These are phyloP conservation scores for Petrolisthes manimaculis DNA, from an alignment of 2,888 invertebrate genomes.

Conservation along the genomic window DNA sequence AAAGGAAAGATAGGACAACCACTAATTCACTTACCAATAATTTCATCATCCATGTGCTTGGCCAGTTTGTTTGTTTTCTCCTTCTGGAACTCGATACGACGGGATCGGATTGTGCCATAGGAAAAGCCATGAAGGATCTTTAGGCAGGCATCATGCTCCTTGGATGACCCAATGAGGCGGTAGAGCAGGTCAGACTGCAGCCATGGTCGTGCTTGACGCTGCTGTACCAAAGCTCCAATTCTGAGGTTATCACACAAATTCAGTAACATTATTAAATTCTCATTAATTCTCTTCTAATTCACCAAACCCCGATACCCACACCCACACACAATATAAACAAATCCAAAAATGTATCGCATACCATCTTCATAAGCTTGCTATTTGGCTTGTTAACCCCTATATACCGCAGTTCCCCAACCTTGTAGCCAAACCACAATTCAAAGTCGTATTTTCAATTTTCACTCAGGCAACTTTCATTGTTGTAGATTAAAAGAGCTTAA, in stretches of 20 bases:
- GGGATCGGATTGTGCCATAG: constrained; percentile 30
- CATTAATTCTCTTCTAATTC: too few species aligned
- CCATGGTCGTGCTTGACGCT: constrained; percentile 49
- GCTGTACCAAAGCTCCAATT: constrained; percentile 41
- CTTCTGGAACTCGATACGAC: constrained; percentile 18
- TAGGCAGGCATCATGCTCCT: constrained; percentile 45
- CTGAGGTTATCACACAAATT: neutral
- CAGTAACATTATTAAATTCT: too few species aligned
- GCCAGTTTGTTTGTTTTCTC: neutral
- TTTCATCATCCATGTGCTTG: constrained; percentile 14
- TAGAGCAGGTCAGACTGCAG: constrained; percentile 50
- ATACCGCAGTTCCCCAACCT: too few species aligned
- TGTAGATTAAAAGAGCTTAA: too few species aligned
- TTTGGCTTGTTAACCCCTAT: too few species aligned
- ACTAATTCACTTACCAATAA: constrained; percentile 21
- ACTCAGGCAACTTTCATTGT: too few species aligned
- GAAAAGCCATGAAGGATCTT: constrained; percentile 44
- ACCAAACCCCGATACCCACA: too few species aligned
- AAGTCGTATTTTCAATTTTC: too few species aligned
- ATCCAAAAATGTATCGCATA: too few species aligned
- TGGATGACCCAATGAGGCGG: constrained; percentile 38
- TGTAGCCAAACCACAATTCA: too few species aligned
- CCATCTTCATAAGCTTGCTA: too few species aligned
- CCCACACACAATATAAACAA: too few species aligned
- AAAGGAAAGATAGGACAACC: neutral